Percentiles rank a stretch among this genome's conserved stretches.
Conservation (phyloP, 1,140 invertebrate genomes). For the Drosophila littoralis region DNA sequence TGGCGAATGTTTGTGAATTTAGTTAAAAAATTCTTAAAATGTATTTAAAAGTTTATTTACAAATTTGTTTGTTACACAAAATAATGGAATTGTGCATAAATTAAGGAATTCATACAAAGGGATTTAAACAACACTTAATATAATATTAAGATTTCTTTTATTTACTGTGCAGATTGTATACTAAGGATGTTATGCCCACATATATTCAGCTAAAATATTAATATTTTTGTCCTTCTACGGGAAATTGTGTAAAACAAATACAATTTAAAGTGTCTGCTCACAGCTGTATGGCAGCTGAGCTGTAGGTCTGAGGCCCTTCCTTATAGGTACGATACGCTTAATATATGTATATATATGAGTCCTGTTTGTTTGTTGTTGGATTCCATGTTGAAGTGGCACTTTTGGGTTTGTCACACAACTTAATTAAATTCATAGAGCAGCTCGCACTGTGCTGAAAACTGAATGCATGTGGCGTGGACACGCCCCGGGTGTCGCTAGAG, state of each 20-base stretch:
- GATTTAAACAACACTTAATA: too few relatives aligned
- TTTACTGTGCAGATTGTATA: too few relatives aligned
- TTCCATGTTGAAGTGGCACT: conserved; percentile 23
- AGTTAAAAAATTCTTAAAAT: background rate
- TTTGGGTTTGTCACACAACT: conserved; percentile 61
- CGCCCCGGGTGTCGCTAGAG: conserved; percentile 31
- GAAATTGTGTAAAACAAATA: background rate
- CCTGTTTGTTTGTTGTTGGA: conserved; percentile 30
- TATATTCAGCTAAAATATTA: too few relatives aligned
- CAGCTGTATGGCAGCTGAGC: background rate
- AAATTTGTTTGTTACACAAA: too few relatives aligned
- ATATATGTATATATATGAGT: conserved; percentile 14
- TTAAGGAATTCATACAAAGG: too few relatives aligned
- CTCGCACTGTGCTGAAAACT: conserved; percentile 23
- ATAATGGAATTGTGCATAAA: too few relatives aligned
- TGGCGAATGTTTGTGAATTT: background rate
- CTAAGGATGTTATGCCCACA: too few relatives aligned
- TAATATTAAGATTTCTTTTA: too few relatives aligned
- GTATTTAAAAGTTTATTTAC: background rate
- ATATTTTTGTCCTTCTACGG: background rate
- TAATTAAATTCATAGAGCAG: conserved; percentile 71
- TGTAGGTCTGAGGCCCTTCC: too few relatives aligned
- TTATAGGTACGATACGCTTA: too few relatives aligned
- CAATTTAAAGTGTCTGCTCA: background rate
- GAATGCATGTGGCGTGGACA: conserved; percentile 35